phyloP scores from a whole-genome alignment of 1,140 invertebrate species.

The Drosophila tsacasi region DNA sequence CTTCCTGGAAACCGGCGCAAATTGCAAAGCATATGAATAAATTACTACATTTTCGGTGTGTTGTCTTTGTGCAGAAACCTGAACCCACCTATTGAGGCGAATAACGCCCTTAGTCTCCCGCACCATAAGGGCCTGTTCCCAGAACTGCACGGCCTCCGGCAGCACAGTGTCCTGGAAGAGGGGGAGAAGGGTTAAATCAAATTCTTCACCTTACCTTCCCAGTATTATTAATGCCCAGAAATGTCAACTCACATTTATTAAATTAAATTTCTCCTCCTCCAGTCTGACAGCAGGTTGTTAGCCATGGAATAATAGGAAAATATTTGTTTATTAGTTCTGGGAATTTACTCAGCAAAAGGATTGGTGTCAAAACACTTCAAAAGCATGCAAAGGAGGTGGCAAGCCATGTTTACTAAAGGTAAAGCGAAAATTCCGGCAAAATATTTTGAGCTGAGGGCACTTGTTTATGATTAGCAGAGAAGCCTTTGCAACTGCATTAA shows the following conservation, averaged over 20 bases:
- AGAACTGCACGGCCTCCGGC: conserved; percentile 96
- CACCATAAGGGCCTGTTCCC: conserved; percentile 96
- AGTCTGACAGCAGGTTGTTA: conserved; percentile 87
- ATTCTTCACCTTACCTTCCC: neutral
- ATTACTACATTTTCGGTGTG: conserved; percentile 17
- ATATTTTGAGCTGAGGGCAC: neutral
- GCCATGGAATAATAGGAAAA: conserved; percentile 20
- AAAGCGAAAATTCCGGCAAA: conserved; percentile 1
- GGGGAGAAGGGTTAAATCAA: conserved; percentile 5
- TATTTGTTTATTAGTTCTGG: conserved; percentile 23
- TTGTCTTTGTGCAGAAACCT: neutral
- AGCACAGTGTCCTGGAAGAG: conserved; percentile 93
- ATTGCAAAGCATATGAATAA: conserved; percentile 20
- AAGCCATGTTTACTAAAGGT: conserved; percentile 1
- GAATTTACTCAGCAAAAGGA: neutral
- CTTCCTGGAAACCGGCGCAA: conserved; percentile 87
- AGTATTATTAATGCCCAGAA: neutral
- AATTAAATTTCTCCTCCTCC: conserved; percentile 91
- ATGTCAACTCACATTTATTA: conserved; percentile 93
- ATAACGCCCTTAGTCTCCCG: conserved; percentile 93
- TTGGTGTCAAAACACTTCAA: neutral
- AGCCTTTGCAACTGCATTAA: neutral
- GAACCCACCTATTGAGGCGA: conserved; percentile 93
- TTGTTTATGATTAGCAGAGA: neutral
- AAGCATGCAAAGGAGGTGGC: neutral